Evolutionary conservation across 2,113 vertebrate genomes (phyloP).

Genomic region (Phaethon lepturus): DNA sequence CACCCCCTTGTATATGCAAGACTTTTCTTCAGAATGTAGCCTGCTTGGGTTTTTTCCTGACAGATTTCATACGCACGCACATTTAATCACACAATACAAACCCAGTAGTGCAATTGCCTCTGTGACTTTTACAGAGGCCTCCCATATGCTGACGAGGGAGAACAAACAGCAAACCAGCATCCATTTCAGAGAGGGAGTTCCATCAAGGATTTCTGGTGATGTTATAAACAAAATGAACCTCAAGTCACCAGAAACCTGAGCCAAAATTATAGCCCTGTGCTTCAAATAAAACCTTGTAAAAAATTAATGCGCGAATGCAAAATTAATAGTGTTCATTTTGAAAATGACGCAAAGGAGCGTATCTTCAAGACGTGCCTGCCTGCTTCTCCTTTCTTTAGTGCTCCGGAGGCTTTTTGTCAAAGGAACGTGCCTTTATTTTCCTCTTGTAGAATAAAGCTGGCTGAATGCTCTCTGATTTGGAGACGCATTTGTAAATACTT

Average conservation of each 20-base stretch:
- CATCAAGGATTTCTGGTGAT: background rate
- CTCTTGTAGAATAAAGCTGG: background rate
- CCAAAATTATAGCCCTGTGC: background rate
- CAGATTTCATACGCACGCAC: background rate
- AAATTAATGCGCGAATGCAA: background rate
- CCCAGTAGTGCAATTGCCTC: background rate
- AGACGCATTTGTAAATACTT: background rate
- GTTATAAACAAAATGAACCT: background rate
- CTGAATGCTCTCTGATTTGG: background rate
- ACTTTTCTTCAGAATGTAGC: background rate
- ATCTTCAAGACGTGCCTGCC: background rate
- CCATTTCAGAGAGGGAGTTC: background rate
- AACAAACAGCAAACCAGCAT: background rate
- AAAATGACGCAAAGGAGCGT: fast-evolving
- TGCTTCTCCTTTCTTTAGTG: background rate
- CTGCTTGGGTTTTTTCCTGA: background rate
- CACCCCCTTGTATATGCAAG: background rate
- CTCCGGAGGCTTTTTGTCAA: background rate
- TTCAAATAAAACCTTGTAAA: background rate
- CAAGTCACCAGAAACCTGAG: background rate
- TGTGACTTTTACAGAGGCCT: background rate
- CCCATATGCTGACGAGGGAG: background rate
- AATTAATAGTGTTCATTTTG: background rate
- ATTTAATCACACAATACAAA: background rate
- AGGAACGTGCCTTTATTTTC: background rate